Conservation (phyloP, 1,140 invertebrate genomes). For the Sycophila sp. region DNA sequence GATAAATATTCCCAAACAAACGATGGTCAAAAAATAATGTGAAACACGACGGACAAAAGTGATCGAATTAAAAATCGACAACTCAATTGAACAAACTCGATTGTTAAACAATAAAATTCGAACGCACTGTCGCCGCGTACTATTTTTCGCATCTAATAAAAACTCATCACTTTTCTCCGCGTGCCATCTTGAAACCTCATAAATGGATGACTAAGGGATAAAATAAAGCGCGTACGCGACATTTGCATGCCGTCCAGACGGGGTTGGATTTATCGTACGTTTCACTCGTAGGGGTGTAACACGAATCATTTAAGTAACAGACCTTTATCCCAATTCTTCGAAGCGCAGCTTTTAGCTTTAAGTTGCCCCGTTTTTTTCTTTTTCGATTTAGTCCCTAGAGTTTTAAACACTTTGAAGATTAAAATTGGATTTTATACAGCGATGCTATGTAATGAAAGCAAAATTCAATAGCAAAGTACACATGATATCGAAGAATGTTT, state of each 20-base stretch:
- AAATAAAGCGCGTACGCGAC: not conserved
- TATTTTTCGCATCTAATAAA: too few species aligned
- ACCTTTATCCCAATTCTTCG: constrained; percentile 20
- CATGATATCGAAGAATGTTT: too few species aligned
- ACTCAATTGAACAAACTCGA: too few species aligned
- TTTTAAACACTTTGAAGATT: constrained; percentile 17
- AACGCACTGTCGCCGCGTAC: too few species aligned
- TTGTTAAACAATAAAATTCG: too few species aligned
- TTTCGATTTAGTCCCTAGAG: constrained; percentile 19
- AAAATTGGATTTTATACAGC: not conserved
- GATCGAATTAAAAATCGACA: too few species aligned
- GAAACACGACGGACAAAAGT: too few species aligned
- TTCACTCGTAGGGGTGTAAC: not conserved
- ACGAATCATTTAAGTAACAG: constrained; percentile 12
- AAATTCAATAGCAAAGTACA: not conserved
- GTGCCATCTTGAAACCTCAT: too few species aligned
- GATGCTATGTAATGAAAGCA: constrained; percentile 4
- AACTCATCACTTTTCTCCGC: too few species aligned
- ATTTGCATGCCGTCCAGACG: not conserved
- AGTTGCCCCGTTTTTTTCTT: constrained; percentile 17
- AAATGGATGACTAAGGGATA: not conserved
- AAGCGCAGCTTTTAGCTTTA: not conserved
- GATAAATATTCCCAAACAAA: too few species aligned
- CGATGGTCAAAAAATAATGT: too few species aligned
- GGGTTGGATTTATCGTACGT: constrained; percentile 9